These are phyloP conservation scores for Parnassius glacialis DNA, from an alignment of 2,888 invertebrate species.

Conservation along the genomic window DNA sequence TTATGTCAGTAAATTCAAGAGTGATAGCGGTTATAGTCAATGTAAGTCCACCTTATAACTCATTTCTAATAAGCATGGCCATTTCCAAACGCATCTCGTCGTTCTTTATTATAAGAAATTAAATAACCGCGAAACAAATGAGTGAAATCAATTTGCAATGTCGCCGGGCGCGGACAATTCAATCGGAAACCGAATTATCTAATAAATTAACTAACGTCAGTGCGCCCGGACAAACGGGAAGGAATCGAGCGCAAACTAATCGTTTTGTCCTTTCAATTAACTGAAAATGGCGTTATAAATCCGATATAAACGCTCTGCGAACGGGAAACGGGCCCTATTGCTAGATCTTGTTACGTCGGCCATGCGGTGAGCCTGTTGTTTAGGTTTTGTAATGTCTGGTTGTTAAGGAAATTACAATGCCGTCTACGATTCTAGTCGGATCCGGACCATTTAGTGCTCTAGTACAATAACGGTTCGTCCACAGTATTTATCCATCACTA, in stretches of 20 bases:
- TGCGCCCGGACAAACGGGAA: slow-evolving; percentile 50
- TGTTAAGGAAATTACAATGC: slow-evolving; percentile 2
- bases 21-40: no score
- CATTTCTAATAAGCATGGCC: not conserved
- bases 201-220: slow-evolving; percentile 57
- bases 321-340: slow-evolving; percentile 10
- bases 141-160: slow-evolving; percentile 1
- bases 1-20: no score
- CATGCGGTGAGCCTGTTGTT: slow-evolving; percentile 3
- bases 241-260: slow-evolving; percentile 53
- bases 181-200: slow-evolving; percentile 61
- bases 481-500: no score
- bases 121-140: not conserved
- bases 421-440: not conserved
- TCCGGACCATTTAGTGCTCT: no score
- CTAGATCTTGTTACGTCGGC: slow-evolving; percentile 20
- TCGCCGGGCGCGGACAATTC: slow-evolving; percentile 30
- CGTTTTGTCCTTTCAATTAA: slow-evolving; percentile 64
- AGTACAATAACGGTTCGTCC: no score
- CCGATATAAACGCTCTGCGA: slow-evolving; percentile 40
- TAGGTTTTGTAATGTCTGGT: slow-evolving; percentile 8
- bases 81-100: not conserved
- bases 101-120: not conserved
- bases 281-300: slow-evolving; percentile 54
- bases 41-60: not conserved